Evolutionary conservation across 2,113 vertebrate genomes (phyloP), one percentile per base, ranked within the genome.

Genomic region (Micronycteris hirsuta): DNA sequence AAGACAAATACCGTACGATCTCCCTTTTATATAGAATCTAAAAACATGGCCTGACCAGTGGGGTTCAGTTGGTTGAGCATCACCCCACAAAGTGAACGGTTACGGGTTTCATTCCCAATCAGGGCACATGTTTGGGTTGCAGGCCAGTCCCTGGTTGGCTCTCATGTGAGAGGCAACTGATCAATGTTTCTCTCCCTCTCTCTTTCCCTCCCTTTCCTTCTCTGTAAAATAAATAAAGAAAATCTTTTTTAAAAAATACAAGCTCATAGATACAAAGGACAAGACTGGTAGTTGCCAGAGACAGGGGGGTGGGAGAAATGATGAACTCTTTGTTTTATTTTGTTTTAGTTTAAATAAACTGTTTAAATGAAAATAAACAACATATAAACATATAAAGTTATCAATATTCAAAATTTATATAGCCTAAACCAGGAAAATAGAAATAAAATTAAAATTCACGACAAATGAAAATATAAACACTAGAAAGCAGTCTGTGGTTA

Each of bases 371-470:
- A 52, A 52, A 36, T 36, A 78, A 86, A 74, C 81, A 86, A 43
- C 13, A 73, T 78, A 70, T 70, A 77, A 86, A 95, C 14, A 81
- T 74, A 54, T 74, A 81, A 91, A 95, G 61, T 77, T 84, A 88
- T n/a, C 43, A 77, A 77, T 86, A 87, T 86, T 87, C 24, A 81
- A 84, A 82, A 93, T 74, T 45, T 31, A 85, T 7, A 49, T 22
- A 87, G 14, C 38, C 22, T 43, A 91, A 86, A 31, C 24, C 56
- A 93, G 63, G 24, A 87, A 88, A 76, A 31, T 54, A 41, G 41
- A 80, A 73, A 80, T 38, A 54, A 80, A 92, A 68, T 47, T 45
- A 49, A 91, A 54, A 93, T 70, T 88, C 28, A 70, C 89, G 24
- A 63, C 41, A 43, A 74, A 12, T 52, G 31, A 86, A 88, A 91